Percentiles rank a stretch among this genome's conserved stretches.
phyloP scores from a whole-genome alignment of 2,888 invertebrate species.

The Tipula helvola region DNA sequence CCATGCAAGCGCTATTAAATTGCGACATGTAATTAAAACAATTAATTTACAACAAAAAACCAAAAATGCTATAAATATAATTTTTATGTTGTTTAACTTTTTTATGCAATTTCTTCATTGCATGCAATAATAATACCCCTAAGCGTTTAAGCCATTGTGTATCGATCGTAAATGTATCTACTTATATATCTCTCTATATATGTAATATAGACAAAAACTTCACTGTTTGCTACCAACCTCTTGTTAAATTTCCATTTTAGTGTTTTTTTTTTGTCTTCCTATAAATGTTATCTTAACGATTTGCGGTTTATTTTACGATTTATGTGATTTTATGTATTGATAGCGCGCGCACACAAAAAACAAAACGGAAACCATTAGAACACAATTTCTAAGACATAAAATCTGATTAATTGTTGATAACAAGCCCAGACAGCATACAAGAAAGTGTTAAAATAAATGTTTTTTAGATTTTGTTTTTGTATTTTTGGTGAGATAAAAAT shows the following conservation, averaged over 20 bases:
- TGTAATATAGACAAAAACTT: background rate
- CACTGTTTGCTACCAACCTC: background rate
- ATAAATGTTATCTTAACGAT: background rate
- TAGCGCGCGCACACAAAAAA: background rate
- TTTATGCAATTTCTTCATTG: background rate
- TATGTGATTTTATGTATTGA: background rate
- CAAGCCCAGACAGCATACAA: background rate
- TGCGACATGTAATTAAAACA: background rate
- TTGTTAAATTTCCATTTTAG: background rate
- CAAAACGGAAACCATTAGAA: background rate
- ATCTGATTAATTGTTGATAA: slow-evolving; percentile 4
- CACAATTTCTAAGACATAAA: background rate
- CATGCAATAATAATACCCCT: background rate
- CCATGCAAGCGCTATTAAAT: background rate
- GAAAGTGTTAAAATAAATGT: background rate
- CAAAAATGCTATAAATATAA: background rate
- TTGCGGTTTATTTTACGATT: background rate
- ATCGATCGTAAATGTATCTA: background rate
- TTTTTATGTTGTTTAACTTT: background rate
- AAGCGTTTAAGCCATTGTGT: background rate
- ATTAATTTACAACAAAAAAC: background rate
- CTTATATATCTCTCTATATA: background rate
- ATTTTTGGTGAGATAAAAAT: background rate
- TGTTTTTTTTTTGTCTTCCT: background rate
- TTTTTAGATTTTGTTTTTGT: background rate